phyloP scores from a whole-genome alignment of 2,113 vertebrate species.

The Ranitomeya imitator region DNA sequence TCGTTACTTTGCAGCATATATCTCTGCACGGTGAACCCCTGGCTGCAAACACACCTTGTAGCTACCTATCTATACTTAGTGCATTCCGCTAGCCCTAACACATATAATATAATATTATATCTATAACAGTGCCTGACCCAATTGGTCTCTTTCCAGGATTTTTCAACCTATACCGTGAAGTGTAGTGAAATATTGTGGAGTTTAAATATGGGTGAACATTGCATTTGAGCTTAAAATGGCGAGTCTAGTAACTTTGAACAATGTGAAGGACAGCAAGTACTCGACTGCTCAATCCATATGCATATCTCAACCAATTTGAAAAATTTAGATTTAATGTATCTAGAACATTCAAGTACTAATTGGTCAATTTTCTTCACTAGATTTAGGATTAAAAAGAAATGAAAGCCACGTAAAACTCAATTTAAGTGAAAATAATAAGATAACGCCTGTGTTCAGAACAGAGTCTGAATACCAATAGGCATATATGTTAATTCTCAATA shows the following conservation, averaged over 20 bases:
- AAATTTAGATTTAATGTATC: neutral
- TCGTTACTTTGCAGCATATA: no score
- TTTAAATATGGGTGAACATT: no score
- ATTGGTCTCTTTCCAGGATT: no score
- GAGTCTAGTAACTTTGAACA: neutral
- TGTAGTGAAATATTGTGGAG: no score
- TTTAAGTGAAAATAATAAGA: constrained; percentile 8
- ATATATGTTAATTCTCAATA: neutral
- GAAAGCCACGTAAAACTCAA: neutral
- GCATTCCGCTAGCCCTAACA: no score
- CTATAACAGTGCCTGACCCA: no score
- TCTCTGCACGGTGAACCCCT: no score
- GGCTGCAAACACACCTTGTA: no score
- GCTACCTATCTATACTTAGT: no score
- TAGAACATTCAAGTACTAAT: neutral
- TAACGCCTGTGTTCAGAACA: neutral
- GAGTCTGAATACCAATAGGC: neutral
- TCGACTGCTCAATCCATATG: neutral
- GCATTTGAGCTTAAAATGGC: neutral
- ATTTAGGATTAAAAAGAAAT: neutral
- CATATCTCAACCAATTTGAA: neutral
- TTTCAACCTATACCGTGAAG: no score
- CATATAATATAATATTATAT: no score
- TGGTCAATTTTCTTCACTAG: neutral
- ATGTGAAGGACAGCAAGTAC: neutral